phyloP scores from a whole-genome alignment of 2,797 vertebrate genomes.

The Perodicticus potto region DNA sequence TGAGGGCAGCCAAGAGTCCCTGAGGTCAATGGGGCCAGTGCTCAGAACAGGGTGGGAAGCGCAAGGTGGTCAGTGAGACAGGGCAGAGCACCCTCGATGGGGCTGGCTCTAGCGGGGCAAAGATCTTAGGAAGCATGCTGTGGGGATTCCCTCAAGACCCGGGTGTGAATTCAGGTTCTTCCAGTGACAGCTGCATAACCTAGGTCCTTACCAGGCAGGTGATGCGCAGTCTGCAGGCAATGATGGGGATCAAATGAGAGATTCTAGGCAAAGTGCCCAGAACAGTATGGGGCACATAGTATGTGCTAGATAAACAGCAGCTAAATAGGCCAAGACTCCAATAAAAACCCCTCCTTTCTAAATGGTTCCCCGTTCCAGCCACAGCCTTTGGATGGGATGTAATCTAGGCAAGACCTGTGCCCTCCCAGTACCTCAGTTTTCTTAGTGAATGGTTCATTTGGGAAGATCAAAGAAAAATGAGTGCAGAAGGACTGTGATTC shows the following conservation, averaged over 20 bases:
- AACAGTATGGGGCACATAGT: not conserved
- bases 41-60: not conserved
- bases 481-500: not conserved
- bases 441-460: not conserved
- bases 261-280: not conserved
- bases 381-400: not conserved
- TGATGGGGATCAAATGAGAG: not conserved
- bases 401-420: not conserved
- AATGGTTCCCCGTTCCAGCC: not conserved
- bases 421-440: not conserved
- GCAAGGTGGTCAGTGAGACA: not conserved
- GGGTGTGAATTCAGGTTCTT: not conserved
- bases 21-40: not conserved
- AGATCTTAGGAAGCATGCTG: not conserved
- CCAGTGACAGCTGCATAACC: not conserved
- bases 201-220: not conserved
- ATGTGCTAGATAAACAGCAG: not conserved
- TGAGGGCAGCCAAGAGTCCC: conserved; percentile 68
- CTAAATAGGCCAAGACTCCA: not conserved
- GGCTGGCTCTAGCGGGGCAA: not conserved
- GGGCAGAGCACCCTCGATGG: not conserved
- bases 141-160: not conserved
- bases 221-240: too few relatives aligned
- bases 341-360: not conserved
- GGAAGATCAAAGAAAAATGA: not conserved